A percentile compares a stretch with the other conserved stretches of the same genome.
Evolutionary conservation across 2,113 vertebrate species (phyloP).

Genomic region (Rhizomys pruinosus): DNA sequence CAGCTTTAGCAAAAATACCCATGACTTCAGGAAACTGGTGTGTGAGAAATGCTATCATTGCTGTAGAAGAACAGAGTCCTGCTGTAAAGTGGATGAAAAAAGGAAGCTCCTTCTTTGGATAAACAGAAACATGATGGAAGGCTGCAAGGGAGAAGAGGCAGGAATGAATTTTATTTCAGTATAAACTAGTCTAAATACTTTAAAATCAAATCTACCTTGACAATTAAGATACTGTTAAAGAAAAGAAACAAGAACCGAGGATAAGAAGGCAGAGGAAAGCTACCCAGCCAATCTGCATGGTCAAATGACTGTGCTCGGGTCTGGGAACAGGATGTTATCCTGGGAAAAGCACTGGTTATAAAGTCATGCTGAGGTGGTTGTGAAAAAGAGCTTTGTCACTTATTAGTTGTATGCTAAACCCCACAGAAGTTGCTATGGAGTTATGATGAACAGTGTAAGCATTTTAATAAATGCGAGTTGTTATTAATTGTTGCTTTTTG

Average conservation of each 20-base stretch:
- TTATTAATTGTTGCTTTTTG: slow-evolving; percentile 63
- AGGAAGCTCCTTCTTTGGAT: slow-evolving; percentile 98
- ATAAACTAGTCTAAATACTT: slow-evolving; percentile 68
- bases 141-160: slow-evolving; percentile 85
- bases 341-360: slow-evolving; percentile 63
- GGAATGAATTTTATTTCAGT: slow-evolving; percentile 58
- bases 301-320: background rate
- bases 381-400: slow-evolving; percentile 72
- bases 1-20: slow-evolving; percentile 97
- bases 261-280: slow-evolving; percentile 59
- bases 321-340: slow-evolving; percentile 18
- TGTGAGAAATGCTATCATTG: slow-evolving; percentile 98
- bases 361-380: slow-evolving; percentile 73
- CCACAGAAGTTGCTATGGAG: slow-evolving; percentile 72
- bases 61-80: slow-evolving; percentile 97
- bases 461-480: slow-evolving; percentile 62
- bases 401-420: slow-evolving; percentile 57
- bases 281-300: background rate
- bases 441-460: slow-evolving; percentile 62
- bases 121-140: slow-evolving; percentile 98
- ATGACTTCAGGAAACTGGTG: slow-evolving; percentile 99
- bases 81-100: slow-evolving; percentile 99
- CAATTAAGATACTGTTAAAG: slow-evolving; percentile 56
- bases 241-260: slow-evolving; percentile 52
- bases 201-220: slow-evolving; percentile 50